Evolutionary conservation across 1,140 invertebrate genomes (phyloP).

Genomic region (Sminthurinus signatus): DNA sequence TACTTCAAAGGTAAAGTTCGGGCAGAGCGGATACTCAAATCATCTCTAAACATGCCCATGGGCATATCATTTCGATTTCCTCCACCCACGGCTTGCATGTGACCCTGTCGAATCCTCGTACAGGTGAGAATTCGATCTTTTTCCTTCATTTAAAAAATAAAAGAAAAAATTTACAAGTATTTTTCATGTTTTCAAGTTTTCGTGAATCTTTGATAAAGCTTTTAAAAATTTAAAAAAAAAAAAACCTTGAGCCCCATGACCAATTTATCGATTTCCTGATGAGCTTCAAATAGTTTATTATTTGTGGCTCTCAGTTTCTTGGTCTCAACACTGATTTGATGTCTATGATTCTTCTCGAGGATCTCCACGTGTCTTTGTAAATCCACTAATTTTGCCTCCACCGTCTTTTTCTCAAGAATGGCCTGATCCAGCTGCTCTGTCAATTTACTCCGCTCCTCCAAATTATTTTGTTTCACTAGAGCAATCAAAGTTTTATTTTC

Average conservation of each 20-base stretch:
- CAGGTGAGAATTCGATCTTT: background rate
- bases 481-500: slow-evolving; percentile 8
- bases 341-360: slow-evolving; percentile 4
- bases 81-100: background rate
- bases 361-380: slow-evolving; percentile 3
- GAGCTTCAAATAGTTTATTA: slow-evolving; percentile 12
- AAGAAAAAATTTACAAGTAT: background rate
- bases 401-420: background rate
- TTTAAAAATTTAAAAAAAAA: too few species aligned
- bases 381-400: background rate
- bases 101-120: background rate
- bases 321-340: slow-evolving; percentile 4
- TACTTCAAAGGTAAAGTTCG: background rate
- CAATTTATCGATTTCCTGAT: slow-evolving; percentile 14
- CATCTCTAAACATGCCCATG: background rate
- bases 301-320: background rate
- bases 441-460: slow-evolving; percentile 10
- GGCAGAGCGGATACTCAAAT: background rate
- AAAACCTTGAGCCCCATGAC: background rate
- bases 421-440: background rate
- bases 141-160: background rate
- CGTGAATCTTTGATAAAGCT: background rate
- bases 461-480: slow-evolving; percentile 7
- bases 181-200: background rate
- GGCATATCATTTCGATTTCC: background rate